phyloP scores from a whole-genome alignment of 2,888 invertebrate species.

The Nephrotoma guestfalica region DNA sequence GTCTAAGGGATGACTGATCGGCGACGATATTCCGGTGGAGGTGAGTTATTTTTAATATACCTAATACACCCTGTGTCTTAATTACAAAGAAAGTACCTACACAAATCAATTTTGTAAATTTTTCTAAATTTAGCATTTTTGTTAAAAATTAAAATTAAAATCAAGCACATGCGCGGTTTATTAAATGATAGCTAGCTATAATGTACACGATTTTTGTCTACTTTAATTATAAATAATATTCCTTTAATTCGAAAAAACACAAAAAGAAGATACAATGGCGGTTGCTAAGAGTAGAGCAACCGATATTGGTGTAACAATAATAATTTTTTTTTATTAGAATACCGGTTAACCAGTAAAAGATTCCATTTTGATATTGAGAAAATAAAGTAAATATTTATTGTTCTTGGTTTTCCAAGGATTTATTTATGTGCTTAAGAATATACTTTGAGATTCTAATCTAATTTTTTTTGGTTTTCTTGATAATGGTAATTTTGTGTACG shows the following conservation, averaged over 20 bases:
- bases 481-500: no score
- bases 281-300: neutral
- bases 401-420: neutral
- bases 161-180: neutral
- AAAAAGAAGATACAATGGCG: neutral
- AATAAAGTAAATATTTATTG: neutral
- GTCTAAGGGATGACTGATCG: slow-evolving; percentile 47
- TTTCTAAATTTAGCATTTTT: neutral
- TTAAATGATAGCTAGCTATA: neutral
- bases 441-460: neutral
- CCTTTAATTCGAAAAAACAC: neutral
- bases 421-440: neutral
- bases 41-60: slow-evolving; percentile 32
- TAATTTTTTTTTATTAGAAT: neutral
- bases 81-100: neutral
- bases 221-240: neutral
- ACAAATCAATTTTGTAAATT: neutral
- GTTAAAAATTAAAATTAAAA: neutral
- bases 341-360: neutral
- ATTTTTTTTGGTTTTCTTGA: no score
- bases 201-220: neutral
- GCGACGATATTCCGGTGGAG: slow-evolving; percentile 50
- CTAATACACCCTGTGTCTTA: neutral
- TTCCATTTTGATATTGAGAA: neutral
- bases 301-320: neutral